phyloP scores from a whole-genome alignment of 2,113 vertebrate genomes.

The Grammomys dolichurus region DNA sequence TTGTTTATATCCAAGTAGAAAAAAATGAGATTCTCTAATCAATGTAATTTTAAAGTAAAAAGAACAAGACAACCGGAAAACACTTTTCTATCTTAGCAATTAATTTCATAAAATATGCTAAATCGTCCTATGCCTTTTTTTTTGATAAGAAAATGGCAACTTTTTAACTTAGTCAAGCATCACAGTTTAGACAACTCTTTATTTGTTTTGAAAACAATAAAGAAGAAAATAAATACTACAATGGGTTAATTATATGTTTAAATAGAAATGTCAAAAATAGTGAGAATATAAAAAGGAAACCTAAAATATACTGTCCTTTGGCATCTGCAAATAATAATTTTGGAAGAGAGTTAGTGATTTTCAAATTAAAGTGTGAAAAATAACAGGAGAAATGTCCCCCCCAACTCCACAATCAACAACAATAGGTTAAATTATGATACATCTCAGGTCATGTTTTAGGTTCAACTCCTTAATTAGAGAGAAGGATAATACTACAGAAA shows the following conservation, averaged over 20 bases:
- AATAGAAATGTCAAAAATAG: slow-evolving; percentile 18
- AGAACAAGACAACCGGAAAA: not conserved
- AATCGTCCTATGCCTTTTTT: not conserved
- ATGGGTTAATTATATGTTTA: not conserved
- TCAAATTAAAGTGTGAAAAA: not conserved
- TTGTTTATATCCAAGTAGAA: not conserved
- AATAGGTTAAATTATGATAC: not conserved
- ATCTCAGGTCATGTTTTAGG: not conserved
- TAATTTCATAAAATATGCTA: not conserved
- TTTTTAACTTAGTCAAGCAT: slow-evolving; percentile 46
- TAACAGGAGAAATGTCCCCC: not conserved
- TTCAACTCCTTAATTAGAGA: not conserved
- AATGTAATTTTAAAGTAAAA: not conserved
- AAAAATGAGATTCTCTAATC: not conserved
- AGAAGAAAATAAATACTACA: not conserved
- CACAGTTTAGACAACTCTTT: not conserved
- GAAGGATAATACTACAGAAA: not conserved
- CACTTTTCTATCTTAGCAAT: not conserved
- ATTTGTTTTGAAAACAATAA: not conserved
- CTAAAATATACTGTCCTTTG: not conserved
- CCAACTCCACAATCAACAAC: not conserved
- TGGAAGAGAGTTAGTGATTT: not conserved
- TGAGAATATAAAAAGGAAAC: not conserved
- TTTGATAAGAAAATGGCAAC: slow-evolving; percentile 60
- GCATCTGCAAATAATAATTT: not conserved